phyloP scores from a whole-genome alignment of 92 coral and sea anemone genomes.

The Galaxea fascicularis region DNA sequence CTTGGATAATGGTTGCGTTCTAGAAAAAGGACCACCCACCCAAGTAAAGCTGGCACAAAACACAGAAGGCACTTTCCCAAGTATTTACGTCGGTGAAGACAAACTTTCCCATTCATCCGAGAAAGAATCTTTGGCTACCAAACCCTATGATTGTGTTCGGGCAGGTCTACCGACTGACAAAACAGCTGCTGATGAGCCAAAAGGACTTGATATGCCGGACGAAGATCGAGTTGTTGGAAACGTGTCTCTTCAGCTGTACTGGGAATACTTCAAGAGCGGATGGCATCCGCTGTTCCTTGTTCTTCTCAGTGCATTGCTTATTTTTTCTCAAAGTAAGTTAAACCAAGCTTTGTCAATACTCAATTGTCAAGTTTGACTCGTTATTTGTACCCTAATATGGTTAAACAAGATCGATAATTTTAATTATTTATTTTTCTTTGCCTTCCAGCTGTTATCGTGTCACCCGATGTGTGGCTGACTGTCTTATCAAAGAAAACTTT shows the following conservation, averaged over 20 bases:
- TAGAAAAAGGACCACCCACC: background rate
- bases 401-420: too few relatives aligned
- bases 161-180: too few relatives aligned
- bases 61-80: background rate
- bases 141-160: too few relatives aligned
- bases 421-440: too few relatives aligned
- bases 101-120: too few relatives aligned
- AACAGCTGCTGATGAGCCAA: background rate
- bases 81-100: background rate
- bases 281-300: background rate
- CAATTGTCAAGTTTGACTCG: background rate
- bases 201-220: background rate
- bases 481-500: background rate
- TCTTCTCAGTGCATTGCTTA: background rate
- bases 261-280: slow-evolving; percentile 7
- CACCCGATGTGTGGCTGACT: background rate
- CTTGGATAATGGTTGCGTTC: background rate
- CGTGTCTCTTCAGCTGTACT: background rate
- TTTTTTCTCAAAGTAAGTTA: background rate
- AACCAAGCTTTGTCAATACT: background rate
- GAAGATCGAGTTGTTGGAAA: background rate
- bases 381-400: background rate
- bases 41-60: background rate
- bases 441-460: background rate
- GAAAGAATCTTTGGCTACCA: too few relatives aligned